Evolutionary conservation across 2,797 vertebrate species (phyloP), one percentile per base, ranked within the genome.

Genomic region (Falco berigora): DNA sequence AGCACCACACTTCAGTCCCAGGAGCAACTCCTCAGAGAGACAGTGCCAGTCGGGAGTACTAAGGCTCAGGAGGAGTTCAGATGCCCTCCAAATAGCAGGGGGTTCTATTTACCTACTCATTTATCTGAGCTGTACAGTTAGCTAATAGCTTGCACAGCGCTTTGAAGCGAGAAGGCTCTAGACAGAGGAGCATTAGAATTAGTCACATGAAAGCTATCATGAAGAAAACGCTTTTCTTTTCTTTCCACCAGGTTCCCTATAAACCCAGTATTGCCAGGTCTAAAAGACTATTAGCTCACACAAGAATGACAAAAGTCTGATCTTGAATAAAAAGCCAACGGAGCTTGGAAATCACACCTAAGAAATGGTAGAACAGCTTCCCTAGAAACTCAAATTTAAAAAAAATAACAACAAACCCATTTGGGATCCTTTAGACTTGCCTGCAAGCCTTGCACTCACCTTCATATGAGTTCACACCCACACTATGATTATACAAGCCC

Each of bases 341-440:
- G 5, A 8, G 23, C 49, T 82, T 63, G 71, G 25, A 88, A 94
- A 79, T 94, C 68, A 49, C 24, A 76, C 14, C 14, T 49, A 42
- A 38, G 23, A 73, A 69, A 56, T 7, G 1, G 42, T 14, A 63
- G 11, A 32, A 83, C 82, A 15, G 8, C 28, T 86, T 75, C 18
- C 55, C 36, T 62, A 59, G 55, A 81, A 94, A 83, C 36, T 56
- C 42, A 66, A 27, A 69, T 59, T 63, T 28, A 14, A 66, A 69
- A 95, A 92, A 92, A 83, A 40, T 10, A 86, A 49, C 9, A 88
- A 61, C 36, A 81, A 94, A 95, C 66, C 10, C 34, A 75, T 86
- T 53, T 75, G 30, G 30, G 68, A 86, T 34, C 5, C 44, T 73
- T 56, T 67, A 86, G 50, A 34, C 7, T 88, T 73, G 53, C 40